Conservation (phyloP, 30 jellyfish, hydroid and myxozoan species). For the Aurelia sp. region DNA sequence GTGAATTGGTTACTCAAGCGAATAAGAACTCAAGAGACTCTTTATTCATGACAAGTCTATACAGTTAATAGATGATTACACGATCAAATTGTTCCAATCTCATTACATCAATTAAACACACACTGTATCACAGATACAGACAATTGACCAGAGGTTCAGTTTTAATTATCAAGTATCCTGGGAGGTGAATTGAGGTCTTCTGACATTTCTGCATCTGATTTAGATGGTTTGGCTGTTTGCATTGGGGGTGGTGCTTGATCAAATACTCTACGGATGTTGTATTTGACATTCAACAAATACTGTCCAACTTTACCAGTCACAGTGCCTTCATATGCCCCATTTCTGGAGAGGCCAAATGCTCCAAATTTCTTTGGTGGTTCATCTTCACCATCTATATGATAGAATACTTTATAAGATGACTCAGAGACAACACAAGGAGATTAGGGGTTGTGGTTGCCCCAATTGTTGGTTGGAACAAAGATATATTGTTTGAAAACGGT, state of each 20-base stretch:
- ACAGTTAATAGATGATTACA: no score
- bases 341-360: neutral
- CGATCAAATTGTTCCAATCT: no score
- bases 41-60: no score
- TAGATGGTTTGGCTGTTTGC: neutral
- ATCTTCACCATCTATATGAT: constrained; percentile 11
- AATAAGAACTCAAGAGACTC: no score
- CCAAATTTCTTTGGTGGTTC: constrained; percentile 17
- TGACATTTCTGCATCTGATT: neutral
- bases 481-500: no score
- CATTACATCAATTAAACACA: no score
- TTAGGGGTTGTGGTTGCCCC: neutral
- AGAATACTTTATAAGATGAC: neutral
- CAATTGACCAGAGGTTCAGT: no score
- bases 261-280: constrained; percentile 10
- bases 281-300: constrained; percentile 1
- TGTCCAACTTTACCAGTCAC: constrained; percentile 27
- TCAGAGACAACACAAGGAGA: neutral
- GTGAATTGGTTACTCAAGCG: no score
- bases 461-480: no score
- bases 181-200: neutral
- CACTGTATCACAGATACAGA: no score
- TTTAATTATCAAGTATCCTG: no score
- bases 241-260: neutral
- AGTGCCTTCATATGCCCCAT: constrained; percentile 28